Base-by-base conservation (phyloP, 1,140 invertebrate genomes). In the Gryon sp. region DNA sequence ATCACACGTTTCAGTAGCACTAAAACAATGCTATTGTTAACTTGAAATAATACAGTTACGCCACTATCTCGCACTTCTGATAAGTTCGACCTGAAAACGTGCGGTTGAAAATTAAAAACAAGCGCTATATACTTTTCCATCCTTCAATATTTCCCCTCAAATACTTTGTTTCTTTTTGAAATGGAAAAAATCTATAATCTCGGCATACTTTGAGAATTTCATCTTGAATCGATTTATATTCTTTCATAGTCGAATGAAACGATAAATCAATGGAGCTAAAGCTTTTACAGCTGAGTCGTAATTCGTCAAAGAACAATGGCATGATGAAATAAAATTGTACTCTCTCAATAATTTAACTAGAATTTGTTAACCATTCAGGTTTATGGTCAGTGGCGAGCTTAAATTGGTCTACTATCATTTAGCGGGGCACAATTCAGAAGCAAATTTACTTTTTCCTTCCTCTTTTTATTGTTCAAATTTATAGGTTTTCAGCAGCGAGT, bases 1-100 rank as follows among this genome's bases (percentile, higher is more conserved):
- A 73, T 73, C 69, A 63, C 57, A 69, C 59, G 63, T 69, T n/a
- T 65, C 65, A 40, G 57, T 18, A 69, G 50, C 41, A 52, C 41
- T 34, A 50, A 74, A 76, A 76, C 73, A 76, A 76, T 76, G 48
- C 20, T 59, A 76, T 76, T 76, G 73, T 69, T 57, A 63, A 63
- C 48, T 41, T 9, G 38, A 70, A 28, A 75, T 76, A 76, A 76
- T 48, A 40, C 57, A 59, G 60, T 59, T 57, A 41, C 30, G 48
- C 28, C 22, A 16, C 41, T 76, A 69, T 76, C 50, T 68, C 28
- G 30, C 19, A 68, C 41, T 55, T 60, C 63, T 63, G 63, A 76
- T 69, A 62, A 69, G 38, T 62, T 52, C 52, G 22, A 74, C 50
- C 55, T 65, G 41, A 46, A 57, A 40, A 38, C 40, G 12, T 19